A percentile compares a stretch with the other conserved stretches of the same genome.
Evolutionary conservation across 2,113 vertebrate species (phyloP).

Genomic region (Nycticryphes semicollaris): DNA sequence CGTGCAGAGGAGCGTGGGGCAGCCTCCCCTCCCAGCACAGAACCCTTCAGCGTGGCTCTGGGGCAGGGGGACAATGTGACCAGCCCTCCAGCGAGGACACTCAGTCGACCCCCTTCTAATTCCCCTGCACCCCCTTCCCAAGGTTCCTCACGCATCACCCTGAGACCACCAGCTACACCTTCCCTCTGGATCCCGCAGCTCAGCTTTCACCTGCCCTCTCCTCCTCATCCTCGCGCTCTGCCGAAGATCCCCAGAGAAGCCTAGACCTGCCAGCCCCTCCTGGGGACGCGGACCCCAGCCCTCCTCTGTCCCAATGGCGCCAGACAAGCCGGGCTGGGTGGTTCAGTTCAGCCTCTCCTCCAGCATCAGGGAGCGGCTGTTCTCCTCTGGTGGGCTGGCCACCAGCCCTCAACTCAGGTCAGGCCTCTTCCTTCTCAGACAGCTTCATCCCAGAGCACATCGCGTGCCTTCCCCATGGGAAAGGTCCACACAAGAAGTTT

Average conservation of each 20-base stretch:
- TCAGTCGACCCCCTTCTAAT: neutral
- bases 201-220: neutral
- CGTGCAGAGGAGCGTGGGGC: neutral
- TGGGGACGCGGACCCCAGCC: neutral
- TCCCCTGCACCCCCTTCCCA: neutral
- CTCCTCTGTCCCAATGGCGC: neutral
- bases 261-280: neutral
- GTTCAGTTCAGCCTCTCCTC: neutral
- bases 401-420: neutral
- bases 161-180: neutral
- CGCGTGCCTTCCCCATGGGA: accelerated
- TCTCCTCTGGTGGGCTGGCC: neutral
- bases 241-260: neutral
- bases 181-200: neutral
- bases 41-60: neutral
- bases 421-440: neutral
- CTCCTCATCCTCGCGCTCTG: neutral
- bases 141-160: neutral
- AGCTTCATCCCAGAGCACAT: neutral
- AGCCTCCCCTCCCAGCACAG: neutral
- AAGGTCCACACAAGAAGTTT: neutral
- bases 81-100: accelerated
- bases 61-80: accelerated
- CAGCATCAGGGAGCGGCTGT: accelerated
- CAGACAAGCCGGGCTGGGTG: neutral